phyloP scores from a whole-genome alignment of 92 coral and sea anemone genomes.

The Zoanthus sansibaricus region DNA sequence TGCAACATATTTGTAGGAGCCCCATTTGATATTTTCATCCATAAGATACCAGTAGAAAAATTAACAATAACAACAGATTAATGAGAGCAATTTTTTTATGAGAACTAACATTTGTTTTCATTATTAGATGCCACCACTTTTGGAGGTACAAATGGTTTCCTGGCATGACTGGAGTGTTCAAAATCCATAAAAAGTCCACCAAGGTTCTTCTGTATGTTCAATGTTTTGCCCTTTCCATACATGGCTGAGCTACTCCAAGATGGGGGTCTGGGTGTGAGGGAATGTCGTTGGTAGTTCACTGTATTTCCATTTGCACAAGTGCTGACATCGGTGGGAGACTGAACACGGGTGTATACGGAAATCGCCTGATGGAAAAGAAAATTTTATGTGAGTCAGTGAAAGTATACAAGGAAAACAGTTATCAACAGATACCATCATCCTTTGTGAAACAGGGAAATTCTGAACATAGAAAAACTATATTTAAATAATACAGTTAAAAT shows the following conservation, averaged over 20 bases:
- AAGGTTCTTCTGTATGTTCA: conserved; percentile 68
- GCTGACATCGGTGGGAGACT: background rate
- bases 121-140: conserved; percentile 26
- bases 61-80: too few species aligned
- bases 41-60: too few species aligned
- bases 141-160: conserved; percentile 70
- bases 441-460: too few species aligned
- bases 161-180: conserved; percentile 47
- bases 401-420: too few species aligned
- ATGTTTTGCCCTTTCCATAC: conserved; percentile 55
- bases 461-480: too few species aligned
- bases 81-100: too few species aligned
- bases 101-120: conserved; percentile 1
- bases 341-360: background rate
- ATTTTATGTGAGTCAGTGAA: background rate
- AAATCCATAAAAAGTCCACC: conserved; percentile 62
- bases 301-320: background rate
- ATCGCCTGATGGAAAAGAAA: background rate
- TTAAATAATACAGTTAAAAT: too few species aligned
- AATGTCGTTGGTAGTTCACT: conserved; percentile 32
- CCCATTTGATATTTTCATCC: too few species aligned
- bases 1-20: too few species aligned
- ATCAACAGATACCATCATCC: too few species aligned
- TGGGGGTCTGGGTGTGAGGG: conserved; percentile 62
- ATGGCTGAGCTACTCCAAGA: conserved; percentile 66